Evolutionary conservation across 2,888 invertebrate genomes (phyloP).

Genomic region (Seira ritae): DNA sequence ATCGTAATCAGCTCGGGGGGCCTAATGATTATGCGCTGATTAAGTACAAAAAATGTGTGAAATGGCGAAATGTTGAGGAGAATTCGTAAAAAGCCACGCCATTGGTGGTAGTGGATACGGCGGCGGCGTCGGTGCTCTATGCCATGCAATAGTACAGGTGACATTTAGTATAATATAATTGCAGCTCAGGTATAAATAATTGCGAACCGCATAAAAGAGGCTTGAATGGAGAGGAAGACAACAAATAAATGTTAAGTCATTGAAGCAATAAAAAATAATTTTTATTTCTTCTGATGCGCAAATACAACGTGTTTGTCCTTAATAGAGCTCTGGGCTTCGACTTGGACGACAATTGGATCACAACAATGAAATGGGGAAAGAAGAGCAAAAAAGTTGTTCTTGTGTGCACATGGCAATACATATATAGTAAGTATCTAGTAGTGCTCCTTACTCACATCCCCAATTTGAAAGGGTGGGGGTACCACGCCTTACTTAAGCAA

Average conservation of each 20-base stretch:
- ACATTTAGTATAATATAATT: conserved; percentile 9
- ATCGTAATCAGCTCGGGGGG: not conserved
- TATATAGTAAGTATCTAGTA: conserved; percentile 27
- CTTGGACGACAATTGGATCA: conserved; percentile 54
- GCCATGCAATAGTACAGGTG: not conserved
- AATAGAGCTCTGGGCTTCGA: conserved; percentile 38
- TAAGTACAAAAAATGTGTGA: not conserved
- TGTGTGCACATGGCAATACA: conserved; percentile 12
- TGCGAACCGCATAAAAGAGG: not conserved
- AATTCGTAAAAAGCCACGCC: not conserved
- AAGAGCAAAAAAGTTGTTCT: conserved; percentile 20
- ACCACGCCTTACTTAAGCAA: conserved; percentile 69
- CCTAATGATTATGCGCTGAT: not conserved
- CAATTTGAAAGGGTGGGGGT: conserved; percentile 64
- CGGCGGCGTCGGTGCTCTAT: not conserved
- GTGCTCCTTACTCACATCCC: not conserved
- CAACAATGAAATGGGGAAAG: conserved; percentile 17
- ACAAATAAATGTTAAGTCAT: conserved; percentile 2
- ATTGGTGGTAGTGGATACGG: not conserved
- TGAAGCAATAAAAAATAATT: conserved; percentile 17
- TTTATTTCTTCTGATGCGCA: conserved; percentile 19
- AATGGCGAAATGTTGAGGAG: not conserved
- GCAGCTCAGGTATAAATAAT: not conserved
- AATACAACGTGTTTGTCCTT: conserved; percentile 61
- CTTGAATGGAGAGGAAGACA: conserved; percentile 6